Percentiles rank a stretch among this genome's conserved stretches.
These are phyloP conservation scores for Hemibagrus guttatus DNA, from an alignment of 2,797 vertebrate species.

Conservation along the genomic window DNA sequence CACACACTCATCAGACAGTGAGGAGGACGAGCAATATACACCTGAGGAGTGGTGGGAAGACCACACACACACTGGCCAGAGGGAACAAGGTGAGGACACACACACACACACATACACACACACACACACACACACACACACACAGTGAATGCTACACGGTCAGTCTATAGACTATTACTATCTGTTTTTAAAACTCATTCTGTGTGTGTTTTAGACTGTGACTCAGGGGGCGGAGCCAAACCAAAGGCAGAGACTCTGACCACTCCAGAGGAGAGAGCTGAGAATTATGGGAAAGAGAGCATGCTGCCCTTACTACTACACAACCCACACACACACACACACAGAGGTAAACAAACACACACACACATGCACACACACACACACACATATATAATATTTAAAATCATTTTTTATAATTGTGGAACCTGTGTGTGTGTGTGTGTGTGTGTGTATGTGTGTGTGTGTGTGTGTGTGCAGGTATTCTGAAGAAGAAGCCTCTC, in stretches of 20 bases:
- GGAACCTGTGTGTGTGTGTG: background rate
- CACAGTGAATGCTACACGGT: background rate
- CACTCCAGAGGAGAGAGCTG: conserved; percentile 65
- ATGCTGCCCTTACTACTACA: conserved; percentile 72
- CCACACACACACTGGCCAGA: conserved; percentile 75
- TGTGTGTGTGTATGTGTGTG: background rate
- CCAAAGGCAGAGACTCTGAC: conserved; percentile 61
- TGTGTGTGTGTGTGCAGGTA: conserved; percentile 72
- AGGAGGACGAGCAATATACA: conserved; percentile 81
- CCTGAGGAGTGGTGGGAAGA: conserved; percentile 86
- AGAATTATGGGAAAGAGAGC: conserved; percentile 66
- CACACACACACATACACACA: conserved; percentile 22
- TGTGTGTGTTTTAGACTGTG: conserved; percentile 60
- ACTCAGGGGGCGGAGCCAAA: conserved; percentile 61
- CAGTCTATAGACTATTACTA: background rate
- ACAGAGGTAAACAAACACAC: conserved; percentile 79
- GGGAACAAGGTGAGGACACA: conserved; percentile 56
- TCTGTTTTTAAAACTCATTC: conserved; percentile 35
- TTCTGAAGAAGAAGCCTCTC: conserved; percentile 90
- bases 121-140: background rate
- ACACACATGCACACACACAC: background rate
- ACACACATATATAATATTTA: conserved; percentile 63
- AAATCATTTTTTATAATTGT: background rate
- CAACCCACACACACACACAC: conserved; percentile 73
- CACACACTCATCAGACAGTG: conserved; percentile 92